A percentile compares a stretch with the other conserved stretches of the same genome.
These are phyloP conservation scores for Drosophila melanica DNA, from an alignment of 1,140 invertebrate species.

Conservation along the genomic window DNA sequence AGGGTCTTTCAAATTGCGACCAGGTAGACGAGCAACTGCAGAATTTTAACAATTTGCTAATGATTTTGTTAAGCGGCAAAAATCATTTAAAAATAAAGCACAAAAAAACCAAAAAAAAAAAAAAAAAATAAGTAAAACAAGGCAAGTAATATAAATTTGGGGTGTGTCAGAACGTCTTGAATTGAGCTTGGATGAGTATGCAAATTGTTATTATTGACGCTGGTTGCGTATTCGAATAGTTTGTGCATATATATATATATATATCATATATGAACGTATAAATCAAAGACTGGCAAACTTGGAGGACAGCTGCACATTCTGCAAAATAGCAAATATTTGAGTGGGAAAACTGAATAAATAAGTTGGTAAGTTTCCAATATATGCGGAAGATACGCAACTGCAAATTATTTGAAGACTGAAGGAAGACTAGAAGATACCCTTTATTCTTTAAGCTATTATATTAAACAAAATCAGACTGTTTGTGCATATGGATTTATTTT, in stretches of 20 bases:
- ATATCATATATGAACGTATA: neutral
- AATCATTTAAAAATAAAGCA: neutral
- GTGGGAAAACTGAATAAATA: neutral
- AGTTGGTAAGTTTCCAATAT: neutral
- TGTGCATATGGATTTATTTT: no score
- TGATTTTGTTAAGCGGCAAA: slow-evolving; percentile 13
- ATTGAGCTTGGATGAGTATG: slow-evolving; percentile 40
- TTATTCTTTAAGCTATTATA: neutral
- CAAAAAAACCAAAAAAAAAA: neutral
- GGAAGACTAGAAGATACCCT: neutral
- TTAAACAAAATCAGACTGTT: no score
- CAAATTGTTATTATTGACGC: slow-evolving; percentile 26
- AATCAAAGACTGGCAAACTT: neutral
- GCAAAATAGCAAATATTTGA: neutral
- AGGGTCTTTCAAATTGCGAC: slow-evolving; percentile 6
- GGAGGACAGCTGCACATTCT: neutral
- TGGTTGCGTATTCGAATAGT: slow-evolving; percentile 13
- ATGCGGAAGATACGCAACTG: neutral
- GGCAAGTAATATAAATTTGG: neutral
- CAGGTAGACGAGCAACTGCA: slow-evolving; percentile 32
- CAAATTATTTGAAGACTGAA: neutral
- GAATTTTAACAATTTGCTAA: slow-evolving; percentile 37
- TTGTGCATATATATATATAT: neutral
- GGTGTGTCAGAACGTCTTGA: slow-evolving; percentile 34
- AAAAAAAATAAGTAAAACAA: neutral